Percentiles rank a stretch among this genome's conserved stretches.
phyloP scores from a whole-genome alignment of 2,888 invertebrate genomes.

The Leptothorax acervorum region DNA sequence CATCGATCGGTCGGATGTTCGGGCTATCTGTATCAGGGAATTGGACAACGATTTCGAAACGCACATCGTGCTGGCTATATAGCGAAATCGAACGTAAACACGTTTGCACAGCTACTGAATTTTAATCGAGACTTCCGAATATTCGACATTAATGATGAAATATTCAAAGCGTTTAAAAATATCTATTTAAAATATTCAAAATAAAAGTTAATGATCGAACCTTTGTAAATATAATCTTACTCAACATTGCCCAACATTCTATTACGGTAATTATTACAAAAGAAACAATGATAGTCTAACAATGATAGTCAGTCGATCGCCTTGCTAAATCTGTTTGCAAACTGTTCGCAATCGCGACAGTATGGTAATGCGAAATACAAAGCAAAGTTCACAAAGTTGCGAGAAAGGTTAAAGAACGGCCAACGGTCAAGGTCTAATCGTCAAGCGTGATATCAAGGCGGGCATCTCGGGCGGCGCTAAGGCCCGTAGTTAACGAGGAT shows the following conservation, averaged over 20 bases:
- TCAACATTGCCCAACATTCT: neutral
- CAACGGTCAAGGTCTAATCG: constrained; percentile 66
- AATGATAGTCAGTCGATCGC: neutral
- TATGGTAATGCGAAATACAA: constrained; percentile 1
- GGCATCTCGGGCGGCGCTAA: constrained; percentile 81
- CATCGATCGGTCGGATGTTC: constrained; percentile 74
- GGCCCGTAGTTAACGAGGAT: constrained; percentile 82
- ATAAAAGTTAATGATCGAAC: neutral
- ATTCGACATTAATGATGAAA: neutral
- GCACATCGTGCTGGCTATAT: constrained; percentile 58
- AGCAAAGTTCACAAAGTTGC: neutral
- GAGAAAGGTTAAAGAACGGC: constrained; percentile 59
- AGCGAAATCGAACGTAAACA: constrained; percentile 46
- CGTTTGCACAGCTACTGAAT: constrained; percentile 16
- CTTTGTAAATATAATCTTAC: neutral
- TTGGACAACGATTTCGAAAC: constrained; percentile 71
- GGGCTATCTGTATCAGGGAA: constrained; percentile 60
- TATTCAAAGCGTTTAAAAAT: neutral
- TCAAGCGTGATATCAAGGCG: constrained; percentile 78
- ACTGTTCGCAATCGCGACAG: neutral
- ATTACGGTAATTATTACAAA: neutral
- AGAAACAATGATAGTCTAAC: neutral
- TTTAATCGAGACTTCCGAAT: constrained; percentile 19
- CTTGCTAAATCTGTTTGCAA: neutral
- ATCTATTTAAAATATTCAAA: neutral